Evolutionary conservation across 2,888 invertebrate species (phyloP).

Genomic region (Leucophenga maculata): DNA sequence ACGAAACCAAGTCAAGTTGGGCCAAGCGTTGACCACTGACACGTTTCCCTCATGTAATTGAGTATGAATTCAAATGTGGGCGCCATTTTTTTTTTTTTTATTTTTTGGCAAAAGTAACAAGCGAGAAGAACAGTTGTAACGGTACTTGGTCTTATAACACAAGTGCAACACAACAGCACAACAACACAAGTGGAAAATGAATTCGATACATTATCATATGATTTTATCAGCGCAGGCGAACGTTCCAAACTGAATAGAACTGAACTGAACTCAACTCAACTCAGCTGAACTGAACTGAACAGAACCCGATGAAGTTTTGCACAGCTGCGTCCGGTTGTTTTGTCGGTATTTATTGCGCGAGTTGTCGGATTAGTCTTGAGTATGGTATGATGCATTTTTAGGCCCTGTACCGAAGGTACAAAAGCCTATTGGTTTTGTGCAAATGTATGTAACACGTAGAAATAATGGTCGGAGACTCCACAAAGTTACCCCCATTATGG

Average conservation of each 20-base stretch:
- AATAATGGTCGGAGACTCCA: too few relatives aligned
- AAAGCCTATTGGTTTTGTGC: too few relatives aligned
- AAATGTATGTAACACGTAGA: too few relatives aligned
- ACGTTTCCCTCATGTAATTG: slow-evolving; percentile 57
- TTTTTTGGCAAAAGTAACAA: slow-evolving; percentile 55
- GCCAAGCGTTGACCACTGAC: not conserved
- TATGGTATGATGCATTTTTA: too few relatives aligned
- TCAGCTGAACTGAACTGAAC: not conserved
- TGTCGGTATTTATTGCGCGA: too few relatives aligned
- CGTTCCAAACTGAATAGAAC: too few relatives aligned
- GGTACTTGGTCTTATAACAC: not conserved
- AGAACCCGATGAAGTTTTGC: not conserved
- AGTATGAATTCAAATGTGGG: slow-evolving; percentile 64
- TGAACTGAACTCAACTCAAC: not conserved
- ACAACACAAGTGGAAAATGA: slow-evolving; percentile 63
- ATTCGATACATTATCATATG: slow-evolving; percentile 63
- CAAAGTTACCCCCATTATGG: too few relatives aligned
- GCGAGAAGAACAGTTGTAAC: not conserved
- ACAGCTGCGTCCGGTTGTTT: too few relatives aligned
- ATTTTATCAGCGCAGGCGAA: slow-evolving; percentile 30
- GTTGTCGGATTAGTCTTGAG: too few relatives aligned
- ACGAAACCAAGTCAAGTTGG: not conserved
- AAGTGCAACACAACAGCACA: slow-evolving; percentile 27
- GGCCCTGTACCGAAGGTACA: too few relatives aligned
- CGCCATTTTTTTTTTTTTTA: too few relatives aligned